Base-by-base conservation (phyloP, 64 coral and sea anemone genomes). In the Montipora foliosa region DNA sequence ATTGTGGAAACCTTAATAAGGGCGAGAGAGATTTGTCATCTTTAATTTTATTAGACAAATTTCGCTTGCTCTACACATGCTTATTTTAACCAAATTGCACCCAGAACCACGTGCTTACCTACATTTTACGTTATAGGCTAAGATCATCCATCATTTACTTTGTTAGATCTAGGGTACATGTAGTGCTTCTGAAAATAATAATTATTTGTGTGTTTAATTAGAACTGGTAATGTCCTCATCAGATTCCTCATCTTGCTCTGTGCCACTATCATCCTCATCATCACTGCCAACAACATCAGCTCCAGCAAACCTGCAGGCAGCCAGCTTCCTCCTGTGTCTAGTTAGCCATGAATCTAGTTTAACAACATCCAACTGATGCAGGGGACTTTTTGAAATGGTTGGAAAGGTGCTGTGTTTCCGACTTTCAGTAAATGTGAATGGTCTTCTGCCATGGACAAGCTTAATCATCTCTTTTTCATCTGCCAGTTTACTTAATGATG, bases 381-480 rank as follows among this genome's bases (percentile, higher is more conserved):
- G 47, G 21, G 79, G 52, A 76, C 90, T 92, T 47, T 57, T 92
- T 92, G 79, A 67, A 25, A 92, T 37, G 47, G 73, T 64, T 29
- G 77, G 48, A 66, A 92, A 82, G 4, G 77, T n/a, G 16, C 62
- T 11, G 25, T 91, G 78, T 16, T 52, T 58, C 21, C 89, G 67
- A 29, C 90, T 80, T 29, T 80, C 80, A 47, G 29, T 76, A 19
- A 51, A 51, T 4, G 83, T 10, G 55, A 92, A 92, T 8, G 79
- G 47, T 22, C 73, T 67, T 76, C 44, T 6, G 14, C 75, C 72
- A 21, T 25, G 11, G 16, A 92, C 70, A 25, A 51, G 24, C 8
- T 67, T 45, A 81, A 92, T 82, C 80, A 92, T 92, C 13, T 80
- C 49, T 15, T 75, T 69, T 53, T 82, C 60, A 58, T 85, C 79